These are phyloP conservation scores for Gallirallus australis DNA, from an alignment of 2,797 vertebrate species.

Conservation along the genomic window DNA sequence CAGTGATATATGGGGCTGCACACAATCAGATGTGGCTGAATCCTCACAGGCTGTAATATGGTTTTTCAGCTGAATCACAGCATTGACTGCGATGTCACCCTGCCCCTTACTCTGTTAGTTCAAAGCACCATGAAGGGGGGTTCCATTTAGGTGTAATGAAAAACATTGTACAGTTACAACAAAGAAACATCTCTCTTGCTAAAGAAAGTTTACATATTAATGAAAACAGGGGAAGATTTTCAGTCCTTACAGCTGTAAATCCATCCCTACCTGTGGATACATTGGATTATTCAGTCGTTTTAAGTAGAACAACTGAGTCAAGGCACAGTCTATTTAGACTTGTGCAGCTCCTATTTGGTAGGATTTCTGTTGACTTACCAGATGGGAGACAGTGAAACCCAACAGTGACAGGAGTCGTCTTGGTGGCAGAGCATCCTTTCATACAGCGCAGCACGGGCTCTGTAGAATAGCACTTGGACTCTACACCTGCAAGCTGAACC, in stretches of 20 bases:
- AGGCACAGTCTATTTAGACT: not conserved
- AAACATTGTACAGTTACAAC: not conserved
- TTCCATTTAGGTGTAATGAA: not conserved
- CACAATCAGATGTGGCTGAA: not conserved
- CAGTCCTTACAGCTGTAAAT: not conserved
- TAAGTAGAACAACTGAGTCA: not conserved
- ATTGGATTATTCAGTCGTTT: not conserved
- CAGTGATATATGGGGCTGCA: not conserved
- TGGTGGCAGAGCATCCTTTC: constrained; percentile 39
- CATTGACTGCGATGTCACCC: not conserved
- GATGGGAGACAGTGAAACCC: constrained; percentile 74
- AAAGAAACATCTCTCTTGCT: not conserved
- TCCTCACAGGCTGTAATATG: not conserved
- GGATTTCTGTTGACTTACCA: constrained; percentile 43
- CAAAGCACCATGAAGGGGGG: not conserved
- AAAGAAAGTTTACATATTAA: not conserved
- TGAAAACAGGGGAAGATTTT: not conserved
- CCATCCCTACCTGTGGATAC: not conserved
- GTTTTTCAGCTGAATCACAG: not conserved
- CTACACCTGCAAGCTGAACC: not conserved
- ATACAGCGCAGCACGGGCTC: constrained; percentile 66
- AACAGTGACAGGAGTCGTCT: constrained; percentile 34
- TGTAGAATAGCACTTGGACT: constrained; percentile 59
- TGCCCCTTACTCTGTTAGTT: not conserved
- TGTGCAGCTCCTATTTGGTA: not conserved